A percentile compares a stretch with the other conserved stretches of the same genome.
Conservation (phyloP, 2,888 invertebrate genomes). For the Herminia tarsipennalis region DNA sequence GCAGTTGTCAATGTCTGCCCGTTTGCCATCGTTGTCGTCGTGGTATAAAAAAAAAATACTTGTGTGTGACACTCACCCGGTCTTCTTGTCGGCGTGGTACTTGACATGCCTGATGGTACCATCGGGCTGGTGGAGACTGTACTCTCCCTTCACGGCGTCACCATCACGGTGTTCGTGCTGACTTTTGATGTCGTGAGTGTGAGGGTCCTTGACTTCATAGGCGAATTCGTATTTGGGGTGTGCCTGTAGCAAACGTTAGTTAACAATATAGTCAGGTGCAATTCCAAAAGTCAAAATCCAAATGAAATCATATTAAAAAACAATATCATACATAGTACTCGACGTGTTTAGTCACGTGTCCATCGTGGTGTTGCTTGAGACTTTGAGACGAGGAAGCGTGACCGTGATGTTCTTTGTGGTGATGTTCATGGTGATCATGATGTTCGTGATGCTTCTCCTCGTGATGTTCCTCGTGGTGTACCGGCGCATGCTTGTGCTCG, state of each 20-base stretch:
- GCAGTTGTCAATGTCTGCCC: too few species aligned
- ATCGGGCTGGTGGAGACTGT: slow-evolving; percentile 72
- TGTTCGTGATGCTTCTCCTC: slow-evolving; percentile 1
- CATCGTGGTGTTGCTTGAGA: not conserved
- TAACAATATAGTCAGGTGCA: too few species aligned
- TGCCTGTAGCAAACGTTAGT: slow-evolving; percentile 47
- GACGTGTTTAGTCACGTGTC: slow-evolving; percentile 19
- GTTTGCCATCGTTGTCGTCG: too few species aligned
- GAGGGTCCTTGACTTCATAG: slow-evolving; percentile 80
- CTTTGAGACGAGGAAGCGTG: slow-evolving; percentile 4
- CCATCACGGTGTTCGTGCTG: slow-evolving; percentile 83
- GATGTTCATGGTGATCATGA: not conserved
- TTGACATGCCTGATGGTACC: slow-evolving; percentile 62
- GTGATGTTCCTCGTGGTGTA: slow-evolving; percentile 1
- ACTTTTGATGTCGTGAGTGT: slow-evolving; percentile 83
- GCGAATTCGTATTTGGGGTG: slow-evolving; percentile 81
- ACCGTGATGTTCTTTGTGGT: not conserved
- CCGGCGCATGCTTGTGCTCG: slow-evolving; percentile 18
- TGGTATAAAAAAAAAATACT: too few species aligned
- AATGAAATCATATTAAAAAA: not conserved
- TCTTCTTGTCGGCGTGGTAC: slow-evolving; percentile 37
- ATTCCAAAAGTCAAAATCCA: too few species aligned
- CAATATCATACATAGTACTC: slow-evolving; percentile 27
- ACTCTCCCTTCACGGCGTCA: slow-evolving; percentile 84
- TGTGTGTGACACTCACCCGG: slow-evolving; percentile 16